A percentile compares a stretch with the other conserved stretches of the same genome.
phyloP scores from a whole-genome alignment of 2,888 invertebrate genomes.

The Stictocephala bisonia region DNA sequence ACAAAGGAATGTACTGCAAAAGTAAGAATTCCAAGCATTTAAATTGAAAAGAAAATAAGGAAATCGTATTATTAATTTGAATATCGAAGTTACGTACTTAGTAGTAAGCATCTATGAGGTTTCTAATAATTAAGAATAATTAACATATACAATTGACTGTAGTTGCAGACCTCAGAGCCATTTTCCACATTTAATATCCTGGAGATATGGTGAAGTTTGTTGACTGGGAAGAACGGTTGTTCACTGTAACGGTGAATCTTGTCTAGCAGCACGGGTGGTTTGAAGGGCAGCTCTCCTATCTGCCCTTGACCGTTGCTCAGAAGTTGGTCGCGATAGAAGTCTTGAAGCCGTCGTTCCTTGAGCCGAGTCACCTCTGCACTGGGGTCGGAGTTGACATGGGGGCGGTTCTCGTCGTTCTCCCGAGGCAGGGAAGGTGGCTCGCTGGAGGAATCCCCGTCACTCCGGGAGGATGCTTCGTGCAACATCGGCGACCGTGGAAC shows the following conservation, averaged over 20 bases:
- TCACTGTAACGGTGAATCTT: conserved; percentile 18
- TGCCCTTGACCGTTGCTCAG: conserved; percentile 19
- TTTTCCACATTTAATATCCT: conserved; percentile 40
- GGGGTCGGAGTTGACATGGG: neutral
- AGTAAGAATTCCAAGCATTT: too few relatives aligned
- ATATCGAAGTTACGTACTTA: too few relatives aligned
- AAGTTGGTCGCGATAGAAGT: conserved; percentile 56
- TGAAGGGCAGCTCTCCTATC: conserved; percentile 46
- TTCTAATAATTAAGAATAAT: too few relatives aligned
- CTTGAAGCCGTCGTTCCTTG: conserved; percentile 56
- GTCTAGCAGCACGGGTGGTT: conserved; percentile 45
- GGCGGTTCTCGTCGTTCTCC: conserved; percentile 46
- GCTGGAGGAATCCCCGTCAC: conserved; percentile 27
- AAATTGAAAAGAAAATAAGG: too few relatives aligned
- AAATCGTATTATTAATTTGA: too few relatives aligned
- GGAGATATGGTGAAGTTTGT: conserved; percentile 37
- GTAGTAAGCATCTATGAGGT: too few relatives aligned
- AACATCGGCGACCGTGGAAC: conserved; percentile 23
- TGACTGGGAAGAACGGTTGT: conserved; percentile 12
- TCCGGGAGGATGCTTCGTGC: conserved; percentile 15
- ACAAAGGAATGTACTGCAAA: too few relatives aligned
- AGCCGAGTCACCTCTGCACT: conserved; percentile 52
- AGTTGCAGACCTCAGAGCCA: neutral
- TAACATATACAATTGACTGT: too few relatives aligned
- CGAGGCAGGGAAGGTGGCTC: neutral